Evolutionary conservation across 2,797 vertebrate species (phyloP), one percentile per base, ranked within the genome.

Genomic region (Smutsia temminckii): DNA sequence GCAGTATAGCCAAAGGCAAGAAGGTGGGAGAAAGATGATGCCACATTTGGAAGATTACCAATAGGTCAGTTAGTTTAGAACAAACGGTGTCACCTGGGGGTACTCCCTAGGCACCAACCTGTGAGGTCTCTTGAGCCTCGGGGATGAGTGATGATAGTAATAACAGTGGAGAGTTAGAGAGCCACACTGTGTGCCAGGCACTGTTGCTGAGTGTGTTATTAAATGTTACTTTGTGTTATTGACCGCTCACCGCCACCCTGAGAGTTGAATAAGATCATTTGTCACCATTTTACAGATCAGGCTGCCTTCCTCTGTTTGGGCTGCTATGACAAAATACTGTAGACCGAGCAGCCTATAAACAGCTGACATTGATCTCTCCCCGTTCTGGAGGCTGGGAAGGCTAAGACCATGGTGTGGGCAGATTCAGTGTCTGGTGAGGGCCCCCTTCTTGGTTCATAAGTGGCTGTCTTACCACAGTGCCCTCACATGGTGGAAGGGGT

Each of bases 81-180:
- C 0, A 49, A 8, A 5, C 16, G 12, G 27, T 78, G 16, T 57
- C n/a, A 59, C 0, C 25, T 3, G 27, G 27, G 42, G 32, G n/a
- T 0, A 3, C 46, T 12, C 20, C 9, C 9, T 0, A 14, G 51
- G 29, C 16, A 29, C 55, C 25, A 20, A 64, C 34, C 5, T 16
- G 17, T 27, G 18, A 79, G 17, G 27, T 27, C 2, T 85, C 51
- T 40, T 5, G 17, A 74, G 49, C 21, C 21, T 20, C 27, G 3
- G 0, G 10, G 29, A 14, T 34, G 32, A 84, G 55, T 66, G 9
- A 61, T 27, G 8, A 1, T 75, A 29, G 53, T 21, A 4, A 8
- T 49, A 34, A 34, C 14, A 72, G 23, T 6, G 21, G 57, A n/a
- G 5, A n/a, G 12, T 69, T 57, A 25, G 13, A 53, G 74, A 83